Evolutionary conservation across 2,797 vertebrate species (phyloP), one percentile per base, ranked within the genome.

Genomic region (Selene dorsalis): DNA sequence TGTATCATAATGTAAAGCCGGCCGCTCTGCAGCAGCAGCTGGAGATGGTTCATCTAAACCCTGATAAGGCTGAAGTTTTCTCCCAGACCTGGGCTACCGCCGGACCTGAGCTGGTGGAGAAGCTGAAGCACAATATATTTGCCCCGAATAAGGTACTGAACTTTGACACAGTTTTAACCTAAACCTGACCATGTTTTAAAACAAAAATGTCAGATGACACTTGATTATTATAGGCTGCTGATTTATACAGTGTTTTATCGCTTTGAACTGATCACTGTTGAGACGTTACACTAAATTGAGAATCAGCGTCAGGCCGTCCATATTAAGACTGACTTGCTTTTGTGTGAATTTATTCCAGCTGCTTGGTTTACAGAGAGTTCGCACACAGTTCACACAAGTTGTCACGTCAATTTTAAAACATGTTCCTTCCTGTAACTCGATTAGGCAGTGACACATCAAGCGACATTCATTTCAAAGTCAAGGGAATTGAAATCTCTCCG

Each of bases 1-100:
- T 96, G 13, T 97, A 99, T 92, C 96, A 98, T 86, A 97, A 94
- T n/a, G 88, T 97, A 80, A 99, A 98, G 85, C 96, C 96, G 0
- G 84, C 92, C 0, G 90, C 94, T 45, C 88, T 99, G 80, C 95
- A 96, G 76, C 97, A 98, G 79, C 97, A 99, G 52, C 92, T 99
- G 56, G 95, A 98, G 79, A 95, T 74, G 11, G 90, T 97, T 83
- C 93, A 95, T 75, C 90, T 99, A 53, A 82, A 82, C 71, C 83
- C 94, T 71, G 96, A 97, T 77, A 97, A 97, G 92, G 95, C 95
- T 0, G 96, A 98, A 83, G 94, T 95, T 0, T 97, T 99, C 85
- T 91, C 93, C 70, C 95, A 84, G 35, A 87, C 92, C 0, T 99
- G 98, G 98, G 93, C 95, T 0, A 84, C 93, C 11, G 81, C 94